phyloP scores from a whole-genome alignment of 2,113 vertebrate genomes.

The Tursiops truncatus region DNA sequence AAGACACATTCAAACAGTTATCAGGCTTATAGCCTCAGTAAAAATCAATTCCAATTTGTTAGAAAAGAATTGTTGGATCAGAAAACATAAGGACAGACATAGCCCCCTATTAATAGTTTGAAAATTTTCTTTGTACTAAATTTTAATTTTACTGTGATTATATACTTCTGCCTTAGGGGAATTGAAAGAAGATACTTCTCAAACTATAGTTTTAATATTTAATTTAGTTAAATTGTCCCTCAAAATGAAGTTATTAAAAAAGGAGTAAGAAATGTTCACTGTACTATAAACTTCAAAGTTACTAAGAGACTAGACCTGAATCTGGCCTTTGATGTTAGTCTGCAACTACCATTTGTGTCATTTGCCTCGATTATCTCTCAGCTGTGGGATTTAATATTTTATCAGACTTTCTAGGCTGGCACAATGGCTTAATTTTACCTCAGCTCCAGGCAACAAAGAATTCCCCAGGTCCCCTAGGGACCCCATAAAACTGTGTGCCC shows the following conservation, averaged over 20 bases:
- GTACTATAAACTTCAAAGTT: neutral
- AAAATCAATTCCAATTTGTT: constrained; percentile 26
- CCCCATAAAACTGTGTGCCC: neutral
- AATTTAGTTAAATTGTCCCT: neutral
- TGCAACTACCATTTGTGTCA: neutral
- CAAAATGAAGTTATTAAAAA: neutral
- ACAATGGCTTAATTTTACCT: neutral
- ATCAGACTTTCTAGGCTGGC: neutral
- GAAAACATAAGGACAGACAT: neutral
- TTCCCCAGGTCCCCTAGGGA: neutral
- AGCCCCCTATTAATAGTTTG: neutral
- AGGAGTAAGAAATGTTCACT: neutral
- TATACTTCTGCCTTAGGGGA: neutral
- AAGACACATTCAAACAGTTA: neutral
- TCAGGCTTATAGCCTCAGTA: neutral
- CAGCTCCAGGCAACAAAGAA: neutral
- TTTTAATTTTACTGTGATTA: neutral
- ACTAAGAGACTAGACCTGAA: neutral
- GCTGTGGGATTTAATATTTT: neutral
- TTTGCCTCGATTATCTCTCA: neutral
- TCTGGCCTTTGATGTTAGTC: neutral
- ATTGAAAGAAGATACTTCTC: neutral
- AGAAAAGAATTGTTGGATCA: neutral
- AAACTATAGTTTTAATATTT: neutral
- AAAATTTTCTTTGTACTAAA: neutral